Percentiles rank a stretch among this genome's conserved stretches.
Conservation (phyloP, 2,888 invertebrate species). For the Nymphalis polychloros region DNA sequence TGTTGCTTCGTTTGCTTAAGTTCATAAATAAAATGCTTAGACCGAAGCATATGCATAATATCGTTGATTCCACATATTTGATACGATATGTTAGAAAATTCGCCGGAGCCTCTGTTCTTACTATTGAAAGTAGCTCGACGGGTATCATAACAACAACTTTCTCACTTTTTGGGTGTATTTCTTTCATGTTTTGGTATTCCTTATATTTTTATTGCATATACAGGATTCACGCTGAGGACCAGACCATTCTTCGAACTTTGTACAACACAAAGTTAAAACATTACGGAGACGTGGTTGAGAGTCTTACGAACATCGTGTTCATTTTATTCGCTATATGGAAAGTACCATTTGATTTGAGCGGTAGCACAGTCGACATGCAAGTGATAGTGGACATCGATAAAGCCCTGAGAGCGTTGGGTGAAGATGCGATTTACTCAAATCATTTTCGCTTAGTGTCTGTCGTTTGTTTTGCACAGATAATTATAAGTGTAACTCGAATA, state of each 20-base stretch:
- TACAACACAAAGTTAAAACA: constrained; percentile 59
- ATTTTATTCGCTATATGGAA: constrained; percentile 55
- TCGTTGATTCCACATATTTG: constrained; percentile 49
- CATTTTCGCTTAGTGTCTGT: constrained; percentile 44
- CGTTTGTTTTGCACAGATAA: constrained; percentile 45
- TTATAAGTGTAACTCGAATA: constrained; percentile 47
- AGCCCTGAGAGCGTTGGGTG: constrained; percentile 50
- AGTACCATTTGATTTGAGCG: constrained; percentile 51
- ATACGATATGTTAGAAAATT: constrained; percentile 49
- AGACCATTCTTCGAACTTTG: constrained; percentile 57
- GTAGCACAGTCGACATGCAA: constrained; percentile 45
- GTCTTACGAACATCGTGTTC: constrained; percentile 47
- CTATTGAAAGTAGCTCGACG: constrained; percentile 24
- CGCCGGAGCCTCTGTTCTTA: constrained; percentile 50
- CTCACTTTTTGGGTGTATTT: constrained; percentile 48
- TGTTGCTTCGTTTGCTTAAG: constrained; percentile 15
- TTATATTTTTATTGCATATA: constrained; percentile 55
- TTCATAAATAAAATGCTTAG: constrained; percentile 33
- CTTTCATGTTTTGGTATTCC: constrained; percentile 46
- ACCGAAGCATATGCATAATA: constrained; percentile 47
- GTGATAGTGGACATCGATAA: constrained; percentile 53
- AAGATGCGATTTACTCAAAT: constrained; percentile 49
- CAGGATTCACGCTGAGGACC: constrained; percentile 50
- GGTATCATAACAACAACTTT: constrained; percentile 43
- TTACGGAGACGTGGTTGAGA: constrained; percentile 63